These are phyloP conservation scores for Dendrocincla fuliginosa DNA, from an alignment of 2,797 vertebrate genomes.

Conservation along the genomic window DNA sequence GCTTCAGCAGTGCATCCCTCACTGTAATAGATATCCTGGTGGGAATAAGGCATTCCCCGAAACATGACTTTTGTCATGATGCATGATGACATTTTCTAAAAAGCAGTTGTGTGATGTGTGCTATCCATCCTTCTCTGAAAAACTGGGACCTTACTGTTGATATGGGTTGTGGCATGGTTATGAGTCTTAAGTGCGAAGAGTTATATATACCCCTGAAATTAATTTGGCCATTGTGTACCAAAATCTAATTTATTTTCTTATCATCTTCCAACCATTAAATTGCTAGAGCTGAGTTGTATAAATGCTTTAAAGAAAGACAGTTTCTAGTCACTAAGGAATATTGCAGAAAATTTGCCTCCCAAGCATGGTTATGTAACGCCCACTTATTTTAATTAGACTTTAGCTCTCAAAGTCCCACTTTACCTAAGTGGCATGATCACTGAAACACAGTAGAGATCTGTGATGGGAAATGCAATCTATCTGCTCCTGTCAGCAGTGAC, in stretches of 20 bases:
- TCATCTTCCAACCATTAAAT: constrained; percentile 18
- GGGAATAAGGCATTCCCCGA: not conserved
- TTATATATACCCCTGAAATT: not conserved
- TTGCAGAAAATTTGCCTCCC: constrained; percentile 42
- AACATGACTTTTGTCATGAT: not conserved
- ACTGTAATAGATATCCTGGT: not conserved
- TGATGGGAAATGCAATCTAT: not conserved
- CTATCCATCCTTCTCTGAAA: not conserved
- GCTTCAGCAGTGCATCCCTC: not conserved
- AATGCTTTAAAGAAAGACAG: constrained; percentile 20
- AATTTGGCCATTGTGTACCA: not conserved
- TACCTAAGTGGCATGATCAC: not conserved
- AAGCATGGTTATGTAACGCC: constrained; percentile 3
- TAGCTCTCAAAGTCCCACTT: constrained; percentile 43
- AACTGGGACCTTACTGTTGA: not conserved
- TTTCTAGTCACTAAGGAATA: constrained; percentile 26
- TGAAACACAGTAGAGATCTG: not conserved
- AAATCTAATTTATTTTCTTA: constrained; percentile 42
- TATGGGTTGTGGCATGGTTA: not conserved
- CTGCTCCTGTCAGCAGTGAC: not conserved
- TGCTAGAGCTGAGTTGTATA: not conserved
- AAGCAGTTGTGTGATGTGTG: not conserved
- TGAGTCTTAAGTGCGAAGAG: not conserved
- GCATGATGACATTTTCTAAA: not conserved
- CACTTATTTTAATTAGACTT: constrained; percentile 58